Base-by-base conservation (phyloP, 2,113 vertebrate species). In the Dissostichus mawsoni region DNA sequence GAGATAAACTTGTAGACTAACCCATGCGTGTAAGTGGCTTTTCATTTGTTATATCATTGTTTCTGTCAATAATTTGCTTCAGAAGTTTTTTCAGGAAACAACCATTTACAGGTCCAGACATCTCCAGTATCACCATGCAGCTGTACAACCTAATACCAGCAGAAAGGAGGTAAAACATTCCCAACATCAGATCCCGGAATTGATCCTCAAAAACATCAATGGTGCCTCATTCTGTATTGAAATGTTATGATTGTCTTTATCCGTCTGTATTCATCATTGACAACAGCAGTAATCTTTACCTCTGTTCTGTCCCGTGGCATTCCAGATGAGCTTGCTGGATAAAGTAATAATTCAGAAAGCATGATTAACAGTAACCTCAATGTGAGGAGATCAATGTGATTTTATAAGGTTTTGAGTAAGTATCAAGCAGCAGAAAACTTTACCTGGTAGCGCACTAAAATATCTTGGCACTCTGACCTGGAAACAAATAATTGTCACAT, bases 41-140 rank as follows among this genome's bases (percentile, higher is more conserved):
- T 7, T 80, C 59, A 0, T 2, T 83, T 9, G 25, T 50, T 13
- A 94, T 63, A 12, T 0, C 41, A 1, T 0, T 8, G 5, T 4
- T 12, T 3, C 18, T 16, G 2, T 41, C 8, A 2, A 90, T 69
- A 13, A 75, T 12, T n/a, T 17, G 4, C 1, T 71, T 78, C 51
- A 94, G 2, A 36, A 36, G 13, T 9, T 20, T 4, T 20, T 51
- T 81, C 14, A 94, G 68, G 45, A 8, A 17, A 55, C 93, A 93
- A 4, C 23, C 18, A 18, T 88, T 8, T 5, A 93, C 77, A 0
- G 45, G 25, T 61, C 74, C 62, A 56, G 78, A 80, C 73, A 92
- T 86, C 56, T 91, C 87, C 63, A 94, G 36, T 10, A 83, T 83
- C 80, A 95, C 74, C 84, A 88, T 91, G 73, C 94, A 95, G 78